Conservation (phyloP, 1,140 invertebrate genomes). For the Penaeus vannamei region DNA sequence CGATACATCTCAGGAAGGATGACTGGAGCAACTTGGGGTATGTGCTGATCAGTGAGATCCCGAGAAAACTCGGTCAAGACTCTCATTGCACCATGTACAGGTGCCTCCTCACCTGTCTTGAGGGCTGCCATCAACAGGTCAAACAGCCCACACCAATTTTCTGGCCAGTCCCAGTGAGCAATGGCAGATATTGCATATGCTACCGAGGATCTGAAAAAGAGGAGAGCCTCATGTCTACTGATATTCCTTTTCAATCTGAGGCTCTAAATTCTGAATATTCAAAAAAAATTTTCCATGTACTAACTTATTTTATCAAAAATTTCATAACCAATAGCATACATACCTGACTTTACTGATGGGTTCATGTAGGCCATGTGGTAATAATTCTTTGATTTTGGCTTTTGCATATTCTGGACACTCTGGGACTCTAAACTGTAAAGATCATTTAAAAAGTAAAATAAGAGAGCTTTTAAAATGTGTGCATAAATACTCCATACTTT, state of each 20-base stretch:
- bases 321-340: neutral
- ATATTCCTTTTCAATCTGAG: neutral
- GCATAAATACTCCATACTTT: too few species aligned
- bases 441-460: neutral
- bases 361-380: slow-evolving; percentile 80
- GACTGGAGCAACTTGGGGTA: slow-evolving; percentile 81
- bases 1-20: slow-evolving; percentile 84
- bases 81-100: slow-evolving; percentile 85
- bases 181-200: slow-evolving; percentile 84
- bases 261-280: too few species aligned
- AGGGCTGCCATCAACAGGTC: slow-evolving; percentile 80
- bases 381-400: slow-evolving; percentile 78
- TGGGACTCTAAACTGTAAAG: slow-evolving; percentile 74
- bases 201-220: slow-evolving; percentile 74
- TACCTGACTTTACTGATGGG: slow-evolving; percentile 79
- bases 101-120: slow-evolving; percentile 73
- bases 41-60: slow-evolving; percentile 81
- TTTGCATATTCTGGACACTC: slow-evolving; percentile 78
- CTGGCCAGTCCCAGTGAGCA: slow-evolving; percentile 86
- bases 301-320: too few species aligned
- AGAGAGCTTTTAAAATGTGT: too few species aligned
- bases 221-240: neutral
- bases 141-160: slow-evolving; percentile 83
- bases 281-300: too few species aligned
- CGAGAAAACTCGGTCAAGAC: slow-evolving; percentile 82